Conservation (phyloP, 2,797 vertebrate species). For the Peromyscus melanophrys region DNA sequence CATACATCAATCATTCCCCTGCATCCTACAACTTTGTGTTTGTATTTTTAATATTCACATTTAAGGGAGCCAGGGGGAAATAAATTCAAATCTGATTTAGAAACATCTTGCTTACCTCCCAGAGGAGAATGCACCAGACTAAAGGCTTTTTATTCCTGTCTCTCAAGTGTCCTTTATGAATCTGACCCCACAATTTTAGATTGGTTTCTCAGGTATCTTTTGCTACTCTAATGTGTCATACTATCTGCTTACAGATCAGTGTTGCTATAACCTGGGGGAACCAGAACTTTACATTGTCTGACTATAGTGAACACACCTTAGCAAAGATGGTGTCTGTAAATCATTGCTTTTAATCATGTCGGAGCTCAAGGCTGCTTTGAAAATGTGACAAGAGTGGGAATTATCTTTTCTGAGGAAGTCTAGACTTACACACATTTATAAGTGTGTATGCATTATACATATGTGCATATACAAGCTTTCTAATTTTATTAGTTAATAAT, state of each 20-base stretch:
- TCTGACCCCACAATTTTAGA: neutral
- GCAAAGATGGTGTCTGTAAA: neutral
- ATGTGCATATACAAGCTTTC: neutral
- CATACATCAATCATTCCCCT: conserved; percentile 24
- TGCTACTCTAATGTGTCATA: neutral
- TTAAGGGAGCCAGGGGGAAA: neutral
- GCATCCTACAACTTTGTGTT: neutral
- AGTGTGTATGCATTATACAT: neutral
- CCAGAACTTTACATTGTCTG: neutral
- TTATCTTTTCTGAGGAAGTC: neutral
- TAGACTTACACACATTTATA: neutral
- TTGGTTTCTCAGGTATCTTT: neutral
- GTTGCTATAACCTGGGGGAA: neutral
- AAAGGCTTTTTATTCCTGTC: fast-evolving
- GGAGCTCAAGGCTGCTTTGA: neutral
- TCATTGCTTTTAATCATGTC: neutral
- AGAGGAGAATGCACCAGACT: neutral
- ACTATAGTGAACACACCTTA: neutral
- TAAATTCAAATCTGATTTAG: conserved; percentile 8
- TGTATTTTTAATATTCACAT: neutral
- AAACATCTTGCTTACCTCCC: neutral
- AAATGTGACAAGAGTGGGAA: neutral
- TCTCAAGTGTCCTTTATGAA: neutral
- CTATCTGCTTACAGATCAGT: neutral
- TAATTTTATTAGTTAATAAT: neutral